A percentile compares a stretch with the other conserved stretches of the same genome.
Evolutionary conservation across 2,113 vertebrate species (phyloP).

Genomic region (Crocuta crocuta): DNA sequence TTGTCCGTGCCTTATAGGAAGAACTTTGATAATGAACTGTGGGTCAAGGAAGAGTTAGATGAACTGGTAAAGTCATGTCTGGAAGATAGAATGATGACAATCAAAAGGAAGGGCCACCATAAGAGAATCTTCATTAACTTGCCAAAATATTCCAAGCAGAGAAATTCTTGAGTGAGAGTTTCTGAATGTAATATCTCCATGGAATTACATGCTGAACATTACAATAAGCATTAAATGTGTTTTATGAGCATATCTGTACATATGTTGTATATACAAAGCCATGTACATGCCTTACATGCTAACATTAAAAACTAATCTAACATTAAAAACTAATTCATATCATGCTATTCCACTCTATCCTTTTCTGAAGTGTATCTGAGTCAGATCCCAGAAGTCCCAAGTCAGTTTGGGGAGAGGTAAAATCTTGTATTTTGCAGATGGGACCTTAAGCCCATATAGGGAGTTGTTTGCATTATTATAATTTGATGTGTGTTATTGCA

Average conservation of each 20-base stretch:
- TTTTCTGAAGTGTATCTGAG: background rate
- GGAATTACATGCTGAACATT: background rate
- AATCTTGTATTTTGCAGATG: background rate
- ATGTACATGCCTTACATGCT: background rate
- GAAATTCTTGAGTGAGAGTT: background rate
- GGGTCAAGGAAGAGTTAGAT: slow-evolving; percentile 10
- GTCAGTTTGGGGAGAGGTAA: background rate
- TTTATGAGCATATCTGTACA: background rate
- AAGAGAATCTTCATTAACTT: background rate
- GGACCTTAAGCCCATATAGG: background rate
- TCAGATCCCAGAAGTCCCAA: background rate
- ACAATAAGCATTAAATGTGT: background rate
- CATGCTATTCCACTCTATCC: background rate
- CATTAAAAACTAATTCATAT: background rate
- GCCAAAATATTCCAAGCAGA: background rate
- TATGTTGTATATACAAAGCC: background rate
- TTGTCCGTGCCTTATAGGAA: background rate
- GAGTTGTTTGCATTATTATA: background rate
- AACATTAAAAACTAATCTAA: background rate
- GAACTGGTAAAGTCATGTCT: background rate
- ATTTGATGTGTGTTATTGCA: background rate
- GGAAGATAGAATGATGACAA: background rate
- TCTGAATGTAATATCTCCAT: background rate
- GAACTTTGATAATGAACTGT: background rate
- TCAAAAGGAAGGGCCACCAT: background rate